Base-by-base conservation (phyloP, 2,888 invertebrate genomes). In the Harpalus rubripes region DNA sequence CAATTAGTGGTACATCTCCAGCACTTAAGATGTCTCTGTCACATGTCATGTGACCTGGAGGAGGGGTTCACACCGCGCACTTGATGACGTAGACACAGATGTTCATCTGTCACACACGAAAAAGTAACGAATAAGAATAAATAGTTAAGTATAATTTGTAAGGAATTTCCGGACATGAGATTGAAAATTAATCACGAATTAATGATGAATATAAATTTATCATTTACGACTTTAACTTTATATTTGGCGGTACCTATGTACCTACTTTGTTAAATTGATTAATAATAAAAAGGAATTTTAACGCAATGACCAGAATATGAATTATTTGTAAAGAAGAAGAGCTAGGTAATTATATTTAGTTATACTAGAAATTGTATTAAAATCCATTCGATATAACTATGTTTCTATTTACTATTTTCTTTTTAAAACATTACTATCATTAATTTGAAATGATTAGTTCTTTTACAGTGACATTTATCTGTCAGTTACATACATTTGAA, bases 1-100 rank as follows among this genome's bases (percentile, higher is more conserved):
- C 81, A 81, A 81, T 81, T 81, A 81, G 81, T 65, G 65, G 81
- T 44, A 81, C 81, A 81, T 81, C 44, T 63, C 18, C 26, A 52
- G 81, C 81, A 81, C 81, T 81, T 81, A 81, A 81, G 80, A 80
- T 26, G 61, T 63, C 63, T 68, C 39, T 63, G 63, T 68, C 68
- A 10, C 7, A 22, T 68, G 68, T 68, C 68, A 68, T 26, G 39
- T 68, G 68, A 68, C 15, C 39, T 26, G 39, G 32, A 15, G 68
- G 39, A 15, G 68, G 39, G 39, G 63, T 63, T 26, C 15, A 68
- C 39, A 68, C 15, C 68, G 39, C 68, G 7, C 32, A 68, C 68
- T 32, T 68, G 68, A 32, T 68, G 68, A 26, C 26, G 68, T 32
- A 32, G 68, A 32, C 68, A 15, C 68, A n/a, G 32, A 68, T 39